These are phyloP conservation scores for Vulpes lagopus DNA, from an alignment of 2,113 vertebrate species.

Conservation along the genomic window DNA sequence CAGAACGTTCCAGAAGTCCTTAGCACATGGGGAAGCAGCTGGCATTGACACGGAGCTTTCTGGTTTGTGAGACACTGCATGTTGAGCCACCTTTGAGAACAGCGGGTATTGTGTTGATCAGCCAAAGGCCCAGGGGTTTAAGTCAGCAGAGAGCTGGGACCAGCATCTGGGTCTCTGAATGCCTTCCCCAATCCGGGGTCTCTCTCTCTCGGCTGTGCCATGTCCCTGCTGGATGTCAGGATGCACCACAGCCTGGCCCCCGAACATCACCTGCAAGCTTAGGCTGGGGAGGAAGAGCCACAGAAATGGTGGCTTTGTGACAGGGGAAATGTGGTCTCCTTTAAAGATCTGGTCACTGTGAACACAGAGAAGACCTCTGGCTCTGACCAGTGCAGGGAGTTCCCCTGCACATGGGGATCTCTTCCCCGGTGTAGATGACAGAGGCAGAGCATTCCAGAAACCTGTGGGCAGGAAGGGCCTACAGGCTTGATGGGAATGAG, in stretches of 20 bases:
- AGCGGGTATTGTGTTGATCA: too few relatives aligned
- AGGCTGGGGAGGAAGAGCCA: not conserved
- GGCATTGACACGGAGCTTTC: not conserved
- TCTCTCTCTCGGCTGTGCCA: not conserved
- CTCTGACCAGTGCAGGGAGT: not conserved
- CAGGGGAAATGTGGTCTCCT: not conserved
- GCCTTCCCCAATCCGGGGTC: not conserved
- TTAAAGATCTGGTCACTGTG: not conserved
- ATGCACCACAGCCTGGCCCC: not conserved
- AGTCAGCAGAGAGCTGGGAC: too few relatives aligned
- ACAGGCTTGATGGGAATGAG: not conserved
- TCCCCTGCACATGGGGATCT: not conserved
- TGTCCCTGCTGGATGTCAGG: not conserved
- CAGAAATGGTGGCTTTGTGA: not conserved
- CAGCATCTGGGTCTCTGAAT: rapidly evolving
- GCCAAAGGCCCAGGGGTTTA: not conserved
- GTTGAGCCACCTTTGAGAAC: too few relatives aligned
- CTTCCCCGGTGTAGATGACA: not conserved
- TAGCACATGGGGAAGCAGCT: not conserved
- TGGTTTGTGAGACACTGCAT: rapidly evolving
- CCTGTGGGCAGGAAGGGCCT: not conserved
- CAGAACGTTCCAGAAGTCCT: too few relatives aligned
- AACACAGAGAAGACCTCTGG: not conserved
- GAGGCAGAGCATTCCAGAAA: not conserved
- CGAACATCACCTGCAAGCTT: not conserved